Percentiles rank a stretch among this genome's conserved stretches.
Evolutionary conservation across 2,888 invertebrate genomes (phyloP).

Genomic region (Ceriagrion tenellum): DNA sequence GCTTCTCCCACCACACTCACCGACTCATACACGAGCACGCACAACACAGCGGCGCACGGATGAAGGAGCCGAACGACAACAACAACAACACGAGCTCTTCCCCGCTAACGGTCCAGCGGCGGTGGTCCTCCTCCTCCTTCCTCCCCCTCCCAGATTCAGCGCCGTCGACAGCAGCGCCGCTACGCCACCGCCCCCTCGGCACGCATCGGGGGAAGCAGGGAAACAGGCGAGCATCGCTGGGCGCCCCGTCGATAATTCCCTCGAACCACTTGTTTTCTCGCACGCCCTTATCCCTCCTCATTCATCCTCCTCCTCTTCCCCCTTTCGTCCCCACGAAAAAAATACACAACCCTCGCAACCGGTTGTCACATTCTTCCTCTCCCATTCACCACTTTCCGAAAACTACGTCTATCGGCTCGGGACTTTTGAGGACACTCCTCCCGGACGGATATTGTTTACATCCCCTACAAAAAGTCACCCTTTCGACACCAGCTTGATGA

Average conservation of each 20-base stretch:
- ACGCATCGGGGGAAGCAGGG: conserved; percentile 9
- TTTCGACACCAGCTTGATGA: not conserved
- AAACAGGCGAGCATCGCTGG: conserved; percentile 57
- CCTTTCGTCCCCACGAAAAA: too few relatives aligned
- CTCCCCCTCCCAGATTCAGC: not conserved
- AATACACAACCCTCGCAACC: not conserved
- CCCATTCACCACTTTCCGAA: not conserved
- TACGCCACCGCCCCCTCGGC: conserved; percentile 44
- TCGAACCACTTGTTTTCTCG: conserved; percentile 57
- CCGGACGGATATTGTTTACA: not conserved
- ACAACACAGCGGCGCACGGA: not conserved
- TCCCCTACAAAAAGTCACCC: not conserved
- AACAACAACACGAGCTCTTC: not conserved
- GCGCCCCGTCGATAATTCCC: conserved; percentile 50
- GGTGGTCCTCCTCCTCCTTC: not conserved
- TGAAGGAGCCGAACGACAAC: not conserved
- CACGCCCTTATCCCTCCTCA: not conserved
- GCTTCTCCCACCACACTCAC: not conserved
- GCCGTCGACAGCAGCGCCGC: conserved; percentile 15
- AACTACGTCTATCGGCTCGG: not conserved
- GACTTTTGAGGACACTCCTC: not conserved
- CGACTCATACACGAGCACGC: not conserved
- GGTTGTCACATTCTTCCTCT: not conserved
- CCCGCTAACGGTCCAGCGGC: not conserved
- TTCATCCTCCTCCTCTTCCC: not conserved